These are phyloP conservation scores for Lycocerus yunnanus DNA, from an alignment of 2,888 invertebrate genomes.

Conservation along the genomic window DNA sequence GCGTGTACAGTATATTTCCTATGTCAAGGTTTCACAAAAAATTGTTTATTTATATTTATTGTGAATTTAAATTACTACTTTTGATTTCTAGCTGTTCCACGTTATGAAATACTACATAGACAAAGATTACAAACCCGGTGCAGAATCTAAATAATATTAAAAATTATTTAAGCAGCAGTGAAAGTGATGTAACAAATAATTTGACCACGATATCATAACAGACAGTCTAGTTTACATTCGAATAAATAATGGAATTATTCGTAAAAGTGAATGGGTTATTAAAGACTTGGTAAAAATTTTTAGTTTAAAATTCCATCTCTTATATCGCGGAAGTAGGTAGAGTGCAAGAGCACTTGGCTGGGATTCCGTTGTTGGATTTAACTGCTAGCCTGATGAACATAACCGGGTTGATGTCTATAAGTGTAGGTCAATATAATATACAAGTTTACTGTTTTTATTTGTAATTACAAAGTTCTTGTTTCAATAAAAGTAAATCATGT, in stretches of 20 bases:
- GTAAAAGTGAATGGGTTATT: conserved; percentile 5
- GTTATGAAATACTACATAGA: neutral
- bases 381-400: conserved; percentile 15
- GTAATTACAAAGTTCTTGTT: neutral
- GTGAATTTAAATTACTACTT: neutral
- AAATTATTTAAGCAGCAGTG: conserved; percentile 2
- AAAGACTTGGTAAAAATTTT: neutral
- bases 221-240: neutral
- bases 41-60: neutral
- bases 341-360: conserved; percentile 6
- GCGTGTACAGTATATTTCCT: neutral
- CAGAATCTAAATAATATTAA: neutral
- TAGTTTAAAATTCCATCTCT: neutral
- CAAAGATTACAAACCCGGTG: neutral
- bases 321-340: conserved; percentile 19
- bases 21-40: neutral
- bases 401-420: conserved; percentile 20
- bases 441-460: neutral
- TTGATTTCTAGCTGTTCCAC: neutral
- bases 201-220: neutral
- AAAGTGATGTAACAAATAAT: conserved; percentile 18
- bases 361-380: conserved; percentile 2
- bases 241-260: neutral
- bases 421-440: conserved; percentile 21
- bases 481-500: neutral